Conservation (phyloP, 35 echinoderm and acorn worm species). For the Hemicentrotus pulcherrimus region DNA sequence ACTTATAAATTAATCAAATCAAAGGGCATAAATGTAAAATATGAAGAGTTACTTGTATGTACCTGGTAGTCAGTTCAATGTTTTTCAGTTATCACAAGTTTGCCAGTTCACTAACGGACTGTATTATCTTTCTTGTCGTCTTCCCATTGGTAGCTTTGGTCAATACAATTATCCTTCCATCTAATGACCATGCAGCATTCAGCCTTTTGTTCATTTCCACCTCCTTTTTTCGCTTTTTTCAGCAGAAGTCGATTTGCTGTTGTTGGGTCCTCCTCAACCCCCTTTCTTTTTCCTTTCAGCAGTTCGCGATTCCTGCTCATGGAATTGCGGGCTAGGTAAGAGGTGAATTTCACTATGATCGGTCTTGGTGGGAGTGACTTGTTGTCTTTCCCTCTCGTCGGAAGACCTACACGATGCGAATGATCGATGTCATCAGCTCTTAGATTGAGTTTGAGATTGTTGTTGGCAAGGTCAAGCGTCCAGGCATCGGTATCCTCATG, state of each 20-base stretch:
- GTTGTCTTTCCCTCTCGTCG: neutral
- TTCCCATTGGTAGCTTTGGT: neutral
- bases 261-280: too few species aligned
- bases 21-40: too few species aligned
- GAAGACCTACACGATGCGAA: neutral
- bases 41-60: too few species aligned
- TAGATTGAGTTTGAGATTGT: neutral
- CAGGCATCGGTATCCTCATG: neutral
- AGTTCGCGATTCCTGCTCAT: neutral
- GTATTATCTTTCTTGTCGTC: too few species aligned
- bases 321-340: neutral
- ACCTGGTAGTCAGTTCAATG: too few species aligned
- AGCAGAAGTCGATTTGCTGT: too few species aligned
- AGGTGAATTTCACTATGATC: neutral
- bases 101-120: too few species aligned
- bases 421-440: neutral
- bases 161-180: neutral
- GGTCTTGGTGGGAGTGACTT: constrained; percentile 14
- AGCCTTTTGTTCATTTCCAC: neutral
- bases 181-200: constrained; percentile 9
- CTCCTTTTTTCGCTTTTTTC: constrained; percentile 9
- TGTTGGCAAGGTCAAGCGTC: constrained; percentile 18
- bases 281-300: too few species aligned
- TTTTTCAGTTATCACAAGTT: too few species aligned
- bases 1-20: too few species aligned